Base-by-base conservation (phyloP, 2,888 invertebrate species). In the Anagyrus pseudococci region DNA sequence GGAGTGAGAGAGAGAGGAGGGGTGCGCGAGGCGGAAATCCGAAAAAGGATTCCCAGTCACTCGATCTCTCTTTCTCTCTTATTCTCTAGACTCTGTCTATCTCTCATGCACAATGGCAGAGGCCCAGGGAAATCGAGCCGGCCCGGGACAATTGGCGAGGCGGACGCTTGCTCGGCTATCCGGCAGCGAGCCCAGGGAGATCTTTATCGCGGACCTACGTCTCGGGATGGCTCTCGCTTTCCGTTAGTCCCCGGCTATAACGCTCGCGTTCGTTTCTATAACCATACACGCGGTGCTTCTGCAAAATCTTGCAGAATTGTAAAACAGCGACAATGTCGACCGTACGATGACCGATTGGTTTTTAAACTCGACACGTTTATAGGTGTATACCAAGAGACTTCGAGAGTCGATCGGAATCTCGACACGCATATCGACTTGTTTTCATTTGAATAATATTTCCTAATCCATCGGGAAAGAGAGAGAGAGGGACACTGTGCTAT, bases 381-480 rank as follows among this genome's bases (percentile, higher is more conserved):
- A n/a, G n/a, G n/a, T n/a, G n/a, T n/a, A n/a, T n/a, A n/a, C n/a
- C n/a, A n/a, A n/a, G n/a, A n/a, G n/a, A n/a, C n/a, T n/a, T n/a
- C n/a, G n/a, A n/a, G n/a, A n/a, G n/a, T n/a, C n/a, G n/a, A n/a
- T n/a, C n/a, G n/a, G n/a, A n/a, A n/a, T n/a, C n/a, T n/a, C n/a
- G n/a, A n/a, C n/a, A n/a, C n/a, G n/a, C n/a, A n/a, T n/a, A n/a
- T n/a, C n/a, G n/a, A n/a, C n/a, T n/a, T n/a, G n/a, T n/a, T n/a
- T n/a, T n/a, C n/a, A n/a, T n/a, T n/a, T n/a, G n/a, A n/a, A n/a
- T 64, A 64, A 59, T 55, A 59, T 59, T 64, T 64, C 54, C 64
- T 56, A 63, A 64, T 64, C 54, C 59, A 58, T 46, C n/a, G 8
- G 23, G 2, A 15, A 2, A 25, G 15, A 4, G n/a, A n/a, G n/a